Evolutionary conservation across 2,888 invertebrate genomes (phyloP).

Genomic region (Euplexia lucipara): DNA sequence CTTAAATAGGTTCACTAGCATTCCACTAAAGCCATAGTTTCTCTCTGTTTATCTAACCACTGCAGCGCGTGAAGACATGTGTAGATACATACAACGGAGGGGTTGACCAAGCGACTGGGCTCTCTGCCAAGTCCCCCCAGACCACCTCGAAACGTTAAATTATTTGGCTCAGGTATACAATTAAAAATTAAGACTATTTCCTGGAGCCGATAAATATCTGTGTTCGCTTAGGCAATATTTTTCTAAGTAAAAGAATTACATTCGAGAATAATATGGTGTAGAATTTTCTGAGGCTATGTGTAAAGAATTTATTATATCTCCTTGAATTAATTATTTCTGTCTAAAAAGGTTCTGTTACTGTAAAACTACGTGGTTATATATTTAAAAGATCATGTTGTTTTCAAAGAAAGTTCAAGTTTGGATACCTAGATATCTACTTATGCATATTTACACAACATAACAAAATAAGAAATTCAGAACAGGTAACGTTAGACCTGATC

Average conservation of each 20-base stretch:
- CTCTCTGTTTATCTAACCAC: conserved; percentile 7
- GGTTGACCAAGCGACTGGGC: conserved; percentile 48
- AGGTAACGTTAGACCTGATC: too few species aligned
- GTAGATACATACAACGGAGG: conserved; percentile 31
- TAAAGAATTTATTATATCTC: neutral
- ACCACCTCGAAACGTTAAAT: conserved; percentile 12
- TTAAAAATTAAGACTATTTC: conserved; percentile 11
- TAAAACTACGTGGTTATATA: neutral
- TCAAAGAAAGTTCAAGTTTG: too few species aligned
- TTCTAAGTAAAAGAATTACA: neutral
- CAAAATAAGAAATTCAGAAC: too few species aligned
- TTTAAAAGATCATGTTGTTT: too few species aligned
- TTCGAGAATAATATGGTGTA: conserved; percentile 1
- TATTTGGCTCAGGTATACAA: conserved; percentile 29
- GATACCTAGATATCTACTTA: too few species aligned
- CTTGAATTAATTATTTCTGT: neutral
- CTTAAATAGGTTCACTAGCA: neutral
- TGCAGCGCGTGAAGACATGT: conserved; percentile 34
- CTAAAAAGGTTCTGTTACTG: neutral
- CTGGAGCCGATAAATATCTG: conserved; percentile 36
- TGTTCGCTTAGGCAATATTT: conserved; percentile 21
- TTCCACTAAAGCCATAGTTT: neutral
- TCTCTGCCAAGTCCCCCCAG: conserved; percentile 45
- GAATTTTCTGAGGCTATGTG: neutral
- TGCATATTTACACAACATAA: too few species aligned